phyloP scores from a whole-genome alignment of 2,888 invertebrate genomes.

The Drosophila gaucha region DNA sequence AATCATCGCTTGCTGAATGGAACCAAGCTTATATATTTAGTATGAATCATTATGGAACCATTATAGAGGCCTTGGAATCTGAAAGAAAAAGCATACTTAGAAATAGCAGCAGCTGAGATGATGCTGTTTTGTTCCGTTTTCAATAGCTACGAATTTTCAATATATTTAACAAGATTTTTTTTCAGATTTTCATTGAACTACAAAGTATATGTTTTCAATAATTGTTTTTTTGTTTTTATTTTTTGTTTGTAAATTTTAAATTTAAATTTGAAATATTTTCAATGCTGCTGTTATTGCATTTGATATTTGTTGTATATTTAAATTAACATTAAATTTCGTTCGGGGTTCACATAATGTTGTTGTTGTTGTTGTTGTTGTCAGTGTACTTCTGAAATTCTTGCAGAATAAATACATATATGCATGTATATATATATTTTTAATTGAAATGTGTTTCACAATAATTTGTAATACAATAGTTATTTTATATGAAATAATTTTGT shows the following conservation, averaged over 20 bases:
- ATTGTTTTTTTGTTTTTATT: neutral
- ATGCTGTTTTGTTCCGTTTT: no score
- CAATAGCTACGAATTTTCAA: no score
- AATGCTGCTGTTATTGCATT: slow-evolving; percentile 20
- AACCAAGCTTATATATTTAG: neutral
- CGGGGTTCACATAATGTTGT: slow-evolving; percentile 27
- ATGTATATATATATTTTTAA: slow-evolving; percentile 1
- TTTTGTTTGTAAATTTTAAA: slow-evolving; percentile 20
- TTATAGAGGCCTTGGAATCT: neutral
- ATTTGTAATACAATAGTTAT: slow-evolving; percentile 40
- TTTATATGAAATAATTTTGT: slow-evolving; percentile 51
- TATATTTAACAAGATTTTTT: no score
- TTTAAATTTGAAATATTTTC: slow-evolving; percentile 24
- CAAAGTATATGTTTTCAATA: neutral
- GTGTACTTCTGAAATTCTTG: slow-evolving; percentile 30
- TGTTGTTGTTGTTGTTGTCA: slow-evolving; percentile 12
- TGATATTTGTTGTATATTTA: slow-evolving; percentile 26
- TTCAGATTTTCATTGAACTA: no score
- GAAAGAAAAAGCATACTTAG: neutral
- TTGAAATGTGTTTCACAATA: slow-evolving; percentile 31
- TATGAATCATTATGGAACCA: neutral
- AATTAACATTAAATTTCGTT: slow-evolving; percentile 45
- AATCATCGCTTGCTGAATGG: no score
- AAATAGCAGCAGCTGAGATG: no score
- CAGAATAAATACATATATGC: slow-evolving; percentile 27